Base-by-base conservation (phyloP, 1,140 invertebrate species). In the Brachionus asplanchnoidis region DNA sequence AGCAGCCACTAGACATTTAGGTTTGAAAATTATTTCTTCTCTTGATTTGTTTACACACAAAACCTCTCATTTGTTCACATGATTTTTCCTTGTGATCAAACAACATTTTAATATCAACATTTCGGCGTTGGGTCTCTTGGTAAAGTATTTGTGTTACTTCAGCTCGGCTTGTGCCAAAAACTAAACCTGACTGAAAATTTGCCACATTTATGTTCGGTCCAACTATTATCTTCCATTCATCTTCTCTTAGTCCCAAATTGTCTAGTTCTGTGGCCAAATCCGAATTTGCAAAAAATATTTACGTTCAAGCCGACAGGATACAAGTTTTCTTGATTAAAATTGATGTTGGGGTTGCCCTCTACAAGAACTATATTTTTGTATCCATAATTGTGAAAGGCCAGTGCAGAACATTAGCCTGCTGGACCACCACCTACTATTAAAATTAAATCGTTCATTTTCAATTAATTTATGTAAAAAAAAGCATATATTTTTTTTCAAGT, bases 141-240 rank as follows among this genome's bases (percentile, higher is more conserved):
- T 77, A 77, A 8, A 77, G 26, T 26, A 77, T 12, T 4, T 77
- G 73, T 3, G 73, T 77, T 4, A 77, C 73, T 77, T 77, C 73
- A n/a, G 73, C 73, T 77, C 73, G 17, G 26, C 73, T 77, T 0
- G 73, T 77, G 0, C 73, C 73, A 23, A 50, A 50, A 11, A 77
- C 73, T 14, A 77, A 20, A 5, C 73, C 73, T 32, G 73, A 77
- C 20, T 77, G 11, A 77, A 77, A 77, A 77, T 77, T 77, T 11
- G 73, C 73, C 20, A 77, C 73, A 50, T 77, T 77, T 12, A 77
- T 50, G 46, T 44, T 44, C 9, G 73, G 73, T 11, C 73, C 73
- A 50, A 77, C 73, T 50, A 23, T 77, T 20, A 77, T 77, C 50
- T 77, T 77, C 73, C 73, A 77, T 23, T 77, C 42, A 28, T 77